Evolutionary conservation across 2,113 vertebrate species (phyloP), one percentile per base, ranked within the genome.

Genomic region (Aramus guarauna): DNA sequence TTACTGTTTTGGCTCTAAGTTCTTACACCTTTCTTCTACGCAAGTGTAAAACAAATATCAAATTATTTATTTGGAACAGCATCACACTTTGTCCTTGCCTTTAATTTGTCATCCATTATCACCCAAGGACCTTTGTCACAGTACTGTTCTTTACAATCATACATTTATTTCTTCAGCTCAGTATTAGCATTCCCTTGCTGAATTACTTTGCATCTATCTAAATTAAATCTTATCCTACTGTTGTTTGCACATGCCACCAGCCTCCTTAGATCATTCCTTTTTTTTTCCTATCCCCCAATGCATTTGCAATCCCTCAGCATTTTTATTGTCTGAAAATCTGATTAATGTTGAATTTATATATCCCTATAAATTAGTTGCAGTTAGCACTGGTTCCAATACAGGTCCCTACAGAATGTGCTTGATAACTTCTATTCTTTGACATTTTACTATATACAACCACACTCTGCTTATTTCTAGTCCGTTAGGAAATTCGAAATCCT

Each of bases 191-290:
- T 96, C 78, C 63, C 37, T 87, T 75, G 94, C 66, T 89, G 91
- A 96, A 96, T 84, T 93, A 94, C 82, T 92, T 58, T 62, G 89
- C 92, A 93, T 90, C 95, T 97, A 97, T 97, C 97, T 97, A 97
- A 97, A 97, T 97, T 97, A 97, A 97, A 97, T 97, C 94, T 97
- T 89, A 94, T 75, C 87, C 92, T 76, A 87, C 62, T 93, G 92
- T 95, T 97, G 87, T 94, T 94, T 97, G 86, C 93, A 94, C 85
- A 93, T 89, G 75, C 74, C 82, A 86, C 74, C 73, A 86, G 91
- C 94, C 95, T 90, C 81, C 71, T 94, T 36, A 94, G 72, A 93
- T 92, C 41, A 91, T 85, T 89, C 32, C 88, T 72, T 95, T 72
- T 84, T 56, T 74, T 68, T 55, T 9, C 2, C 43, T 80, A 80